Evolutionary conservation across 2,113 vertebrate species (phyloP).

Genomic region (Trichechus manatus): DNA sequence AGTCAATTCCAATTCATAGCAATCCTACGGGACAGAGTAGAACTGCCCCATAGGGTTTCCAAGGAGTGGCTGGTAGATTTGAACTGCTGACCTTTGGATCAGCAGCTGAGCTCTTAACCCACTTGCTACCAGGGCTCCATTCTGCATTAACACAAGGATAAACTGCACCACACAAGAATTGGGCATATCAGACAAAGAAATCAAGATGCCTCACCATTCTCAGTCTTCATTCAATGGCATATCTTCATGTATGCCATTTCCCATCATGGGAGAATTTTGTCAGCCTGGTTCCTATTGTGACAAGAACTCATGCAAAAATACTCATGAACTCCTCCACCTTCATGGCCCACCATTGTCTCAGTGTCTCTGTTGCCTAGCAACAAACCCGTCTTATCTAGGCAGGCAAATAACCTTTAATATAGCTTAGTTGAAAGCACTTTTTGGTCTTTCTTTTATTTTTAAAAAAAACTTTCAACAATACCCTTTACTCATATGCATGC

Average conservation of each 20-base stretch:
- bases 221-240: not conserved
- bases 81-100: too few species aligned
- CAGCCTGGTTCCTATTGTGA: not conserved
- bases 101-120: too few species aligned
- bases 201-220: not conserved
- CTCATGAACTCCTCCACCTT: constrained; percentile 16
- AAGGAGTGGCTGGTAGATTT: too few species aligned
- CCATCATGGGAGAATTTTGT: not conserved
- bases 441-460: constrained; percentile 72
- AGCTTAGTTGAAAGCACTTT: not conserved
- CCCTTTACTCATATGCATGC: constrained; percentile 45
- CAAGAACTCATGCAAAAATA: constrained; percentile 50
- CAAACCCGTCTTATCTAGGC: constrained; percentile 51
- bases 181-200: constrained; percentile 26
- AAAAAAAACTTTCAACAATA: constrained; percentile 74
- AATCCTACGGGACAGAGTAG: too few species aligned
- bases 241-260: constrained; percentile 55
- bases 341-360: constrained; percentile 25
- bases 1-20: too few species aligned
- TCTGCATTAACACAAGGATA: not conserved
- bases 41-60: too few species aligned
- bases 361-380: constrained; percentile 76
- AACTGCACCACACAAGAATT: not conserved
- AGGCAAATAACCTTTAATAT: constrained; percentile 40
- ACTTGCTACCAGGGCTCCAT: not conserved